Base-by-base conservation (phyloP, 2,113 vertebrate genomes). In the Mesoclemmys tuberculata region DNA sequence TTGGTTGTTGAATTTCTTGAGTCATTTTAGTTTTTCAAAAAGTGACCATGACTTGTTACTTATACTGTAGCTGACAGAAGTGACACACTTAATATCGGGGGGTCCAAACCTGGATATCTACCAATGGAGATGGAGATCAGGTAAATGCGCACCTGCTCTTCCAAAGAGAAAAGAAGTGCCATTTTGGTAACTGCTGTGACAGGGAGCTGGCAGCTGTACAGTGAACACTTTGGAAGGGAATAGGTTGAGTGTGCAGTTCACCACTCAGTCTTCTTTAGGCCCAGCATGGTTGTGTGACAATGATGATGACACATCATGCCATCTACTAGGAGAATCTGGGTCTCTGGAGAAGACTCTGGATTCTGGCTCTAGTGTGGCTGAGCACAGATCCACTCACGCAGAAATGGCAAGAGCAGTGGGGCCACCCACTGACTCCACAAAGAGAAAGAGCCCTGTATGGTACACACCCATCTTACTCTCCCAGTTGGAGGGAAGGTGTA, bases 51-150 rank as follows among this genome's bases (percentile, higher is more conserved):
- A 97, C 97, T 97, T 98, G 93, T 98, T 98, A 97, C 98, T 98
- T 98, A 95, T 93, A 95, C 97, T 98, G 97, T 98, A 98, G 98
- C 98, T 98, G 96, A 98, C 97, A 98, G 98, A 98, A 97, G 98
- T 98, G 98, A 98, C 98, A 97, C 97, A 98, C 97, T 98, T 98
- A 98, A 98, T 98, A 97, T 98, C 98, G 97, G 98, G 98, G 97
- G 97, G 97, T 96, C 98, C 98, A 97, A 98, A 98, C 96, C 97
- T 98, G 97, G 98, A 98, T 97, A 98, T 98, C 97, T 98, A 98
- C 97, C 98, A 98, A 93, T 98, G 98, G 98, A 98, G 98, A 97
- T 98, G 98, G 97, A 98, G 98, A 98, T 96, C 98, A 98, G 98
- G 97, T 98, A 98, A 98, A 96, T 97, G 94, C 87, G 91, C 95